phyloP scores from a whole-genome alignment of 2,797 vertebrate genomes.

The Leptatherina wallacei region DNA sequence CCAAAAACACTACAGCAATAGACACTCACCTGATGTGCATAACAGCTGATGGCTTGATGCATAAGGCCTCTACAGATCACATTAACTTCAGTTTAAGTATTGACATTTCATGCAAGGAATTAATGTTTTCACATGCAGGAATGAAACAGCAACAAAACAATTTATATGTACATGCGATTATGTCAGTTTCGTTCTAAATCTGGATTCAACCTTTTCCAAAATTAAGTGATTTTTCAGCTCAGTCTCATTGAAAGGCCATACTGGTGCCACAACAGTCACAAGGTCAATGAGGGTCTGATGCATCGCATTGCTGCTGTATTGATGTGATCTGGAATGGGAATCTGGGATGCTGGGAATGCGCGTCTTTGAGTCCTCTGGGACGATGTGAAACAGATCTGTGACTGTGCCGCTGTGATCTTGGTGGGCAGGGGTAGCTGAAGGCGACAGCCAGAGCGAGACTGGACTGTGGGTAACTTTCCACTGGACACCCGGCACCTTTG shows the following conservation, averaged over 20 bases:
- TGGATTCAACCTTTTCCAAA: background rate
- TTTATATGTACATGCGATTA: background rate
- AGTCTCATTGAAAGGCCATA: background rate
- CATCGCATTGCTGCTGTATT: slow-evolving; percentile 51
- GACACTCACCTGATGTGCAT: too few relatives aligned
- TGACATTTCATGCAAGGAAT: background rate
- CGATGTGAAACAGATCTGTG: slow-evolving; percentile 59
- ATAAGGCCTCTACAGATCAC: too few relatives aligned
- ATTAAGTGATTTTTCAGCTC: too few relatives aligned
- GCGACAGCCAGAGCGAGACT: slow-evolving; percentile 61
- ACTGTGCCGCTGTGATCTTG: slow-evolving; percentile 64
- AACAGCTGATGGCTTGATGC: too few relatives aligned
- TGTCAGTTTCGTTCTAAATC: background rate
- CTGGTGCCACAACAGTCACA: background rate
- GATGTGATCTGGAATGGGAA: slow-evolving; percentile 48
- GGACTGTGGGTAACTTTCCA: slow-evolving; percentile 65
- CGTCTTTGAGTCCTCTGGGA: slow-evolving; percentile 59
- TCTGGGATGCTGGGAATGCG: slow-evolving; percentile 54
- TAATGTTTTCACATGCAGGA: background rate
- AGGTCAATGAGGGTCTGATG: background rate
- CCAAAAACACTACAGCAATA: too few relatives aligned
- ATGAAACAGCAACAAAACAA: background rate
- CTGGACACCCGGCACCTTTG: slow-evolving; percentile 62
- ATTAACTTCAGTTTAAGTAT: too few relatives aligned
- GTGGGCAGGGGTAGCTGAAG: slow-evolving; percentile 28